Evolutionary conservation across 2,888 invertebrate species (phyloP), one percentile per base, ranked within the genome.

Genomic region (Ichneumoninae sp.): DNA sequence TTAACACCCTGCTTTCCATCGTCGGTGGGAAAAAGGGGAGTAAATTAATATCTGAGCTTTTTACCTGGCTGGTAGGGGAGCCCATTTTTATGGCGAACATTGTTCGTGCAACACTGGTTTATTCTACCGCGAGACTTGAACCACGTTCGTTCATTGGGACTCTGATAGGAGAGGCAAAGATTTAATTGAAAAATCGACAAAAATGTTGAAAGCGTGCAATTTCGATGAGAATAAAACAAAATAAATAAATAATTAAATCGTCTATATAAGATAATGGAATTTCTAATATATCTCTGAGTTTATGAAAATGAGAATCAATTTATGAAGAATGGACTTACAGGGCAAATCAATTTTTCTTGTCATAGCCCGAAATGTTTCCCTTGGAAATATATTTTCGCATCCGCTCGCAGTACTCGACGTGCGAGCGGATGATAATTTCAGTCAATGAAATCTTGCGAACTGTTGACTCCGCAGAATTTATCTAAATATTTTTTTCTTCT

Each of bases 41-140:
- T 69, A 78, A 78, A 78, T 83, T 63, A 83, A 78, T 63, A 66
- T 69, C 63, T 69, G n/a, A 33, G 30, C 26, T 71, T 33, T 63
- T 63, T 30, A 16, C n/a, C 63, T 16, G 33, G 63, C n/a, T 30
- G 30, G 5, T 5, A n/a, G 30, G 33, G 63, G 33, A 33, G 63
- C 8, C 63, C 26, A 63, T 60, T 57, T 44, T 44, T 57, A 40
- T 60, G 33, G 26, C 16, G n/a, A 63, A 1, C 10, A 30, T 63
- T n/a, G 30, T 63, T n/a, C 16, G 63, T 63, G 16, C 63, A 33
- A 63, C 30, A 63, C 16, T 63, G 63, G 63, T 7, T 63, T 16
- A 63, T 63, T 63, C 30, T 33, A n/a, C 33, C 8, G 30, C 33
- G n/a, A 63, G 16, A 33, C 63, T 30, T 8, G 6, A 33, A 63